Percentiles rank a stretch among this genome's conserved stretches.
Conservation (phyloP, 2,888 invertebrate genomes). For the Agonopterix alstromeriana region DNA sequence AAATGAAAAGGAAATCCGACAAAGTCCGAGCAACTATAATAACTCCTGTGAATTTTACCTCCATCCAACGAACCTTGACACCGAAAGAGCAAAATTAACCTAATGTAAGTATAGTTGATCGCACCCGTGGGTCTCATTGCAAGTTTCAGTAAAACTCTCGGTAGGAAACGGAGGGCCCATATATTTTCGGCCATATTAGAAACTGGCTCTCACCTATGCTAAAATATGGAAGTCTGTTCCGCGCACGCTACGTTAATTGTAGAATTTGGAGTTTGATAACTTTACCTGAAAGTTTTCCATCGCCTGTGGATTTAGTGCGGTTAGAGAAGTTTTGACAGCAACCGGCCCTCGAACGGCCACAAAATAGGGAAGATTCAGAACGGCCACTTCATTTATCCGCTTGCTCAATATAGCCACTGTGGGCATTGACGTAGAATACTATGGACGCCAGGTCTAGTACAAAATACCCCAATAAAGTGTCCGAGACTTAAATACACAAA, state of each 20-base stretch:
- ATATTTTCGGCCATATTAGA: constrained; percentile 53
- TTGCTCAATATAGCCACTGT: too few relatives aligned
- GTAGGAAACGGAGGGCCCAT: constrained; percentile 36
- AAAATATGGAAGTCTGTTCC: constrained; percentile 47
- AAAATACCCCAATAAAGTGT: too few relatives aligned
- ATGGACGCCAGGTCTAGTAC: too few relatives aligned
- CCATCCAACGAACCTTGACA: constrained; percentile 39
- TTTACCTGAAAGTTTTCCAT: constrained; percentile 29
- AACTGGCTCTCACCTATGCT: constrained; percentile 47
- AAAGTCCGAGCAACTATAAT: constrained; percentile 19
- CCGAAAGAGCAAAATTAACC: constrained; percentile 39
- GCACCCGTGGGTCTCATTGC: constrained; percentile 48
- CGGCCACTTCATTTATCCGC: too few relatives aligned
- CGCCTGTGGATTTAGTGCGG: constrained; percentile 22
- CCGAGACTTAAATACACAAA: too few relatives aligned
- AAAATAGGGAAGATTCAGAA: not conserved
- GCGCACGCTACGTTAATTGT: constrained; percentile 52
- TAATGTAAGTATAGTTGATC: constrained; percentile 53
- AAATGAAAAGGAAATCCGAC: too few relatives aligned
- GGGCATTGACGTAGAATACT: too few relatives aligned
- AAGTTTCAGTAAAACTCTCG: constrained; percentile 40
- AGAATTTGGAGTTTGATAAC: constrained; percentile 57
- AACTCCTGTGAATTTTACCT: constrained; percentile 42
- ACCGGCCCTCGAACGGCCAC: constrained; percentile 23
- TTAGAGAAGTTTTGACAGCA: constrained; percentile 37